Evolutionary conservation across 2,113 vertebrate species (phyloP).

Genomic region (Craseonycteris thonglongyai): DNA sequence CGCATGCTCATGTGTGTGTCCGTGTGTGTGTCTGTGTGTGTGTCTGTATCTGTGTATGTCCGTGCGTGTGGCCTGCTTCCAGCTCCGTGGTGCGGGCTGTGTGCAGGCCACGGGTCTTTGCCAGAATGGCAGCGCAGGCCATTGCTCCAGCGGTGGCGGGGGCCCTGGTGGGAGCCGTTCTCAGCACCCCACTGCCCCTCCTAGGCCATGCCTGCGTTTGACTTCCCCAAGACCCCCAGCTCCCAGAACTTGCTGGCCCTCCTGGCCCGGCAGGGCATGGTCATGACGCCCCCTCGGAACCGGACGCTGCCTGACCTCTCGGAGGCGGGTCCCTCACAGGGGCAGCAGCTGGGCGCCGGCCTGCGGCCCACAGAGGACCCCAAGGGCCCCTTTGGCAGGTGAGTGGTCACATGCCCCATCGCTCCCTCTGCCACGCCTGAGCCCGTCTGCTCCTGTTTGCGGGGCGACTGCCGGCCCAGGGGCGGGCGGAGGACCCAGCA

Average conservation of each 20-base stretch:
- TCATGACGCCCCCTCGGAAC: conserved; percentile 79
- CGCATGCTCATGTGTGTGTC: too few species aligned
- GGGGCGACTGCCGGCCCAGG: too few species aligned
- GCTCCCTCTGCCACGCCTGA: neutral
- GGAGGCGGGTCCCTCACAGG: conserved; percentile 80
- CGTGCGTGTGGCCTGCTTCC: too few species aligned
- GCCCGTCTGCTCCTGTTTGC: neutral
- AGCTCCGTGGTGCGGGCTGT: too few species aligned
- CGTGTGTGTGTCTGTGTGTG: too few species aligned
- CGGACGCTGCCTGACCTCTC: conserved; percentile 86
- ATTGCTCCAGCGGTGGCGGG: rapidly evolving
- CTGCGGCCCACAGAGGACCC: conserved; percentile 77
- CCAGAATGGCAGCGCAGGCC: too few species aligned
- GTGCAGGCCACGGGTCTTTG: too few species aligned
- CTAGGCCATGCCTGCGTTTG: conserved; percentile 87
- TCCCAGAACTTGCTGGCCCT: conserved; percentile 92
- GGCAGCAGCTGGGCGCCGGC: conserved; percentile 76
- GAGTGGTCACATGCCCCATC: neutral
- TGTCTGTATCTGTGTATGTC: too few species aligned
- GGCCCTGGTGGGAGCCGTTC: neutral
- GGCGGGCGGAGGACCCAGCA: rapidly evolving
- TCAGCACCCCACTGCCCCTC: neutral
- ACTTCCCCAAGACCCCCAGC: conserved; percentile 92
- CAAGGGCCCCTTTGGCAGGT: conserved; percentile 85
- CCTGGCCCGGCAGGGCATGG: conserved; percentile 89